These are phyloP conservation scores for Vulpes vulpes DNA, from an alignment of 2,113 vertebrate species.

Conservation along the genomic window DNA sequence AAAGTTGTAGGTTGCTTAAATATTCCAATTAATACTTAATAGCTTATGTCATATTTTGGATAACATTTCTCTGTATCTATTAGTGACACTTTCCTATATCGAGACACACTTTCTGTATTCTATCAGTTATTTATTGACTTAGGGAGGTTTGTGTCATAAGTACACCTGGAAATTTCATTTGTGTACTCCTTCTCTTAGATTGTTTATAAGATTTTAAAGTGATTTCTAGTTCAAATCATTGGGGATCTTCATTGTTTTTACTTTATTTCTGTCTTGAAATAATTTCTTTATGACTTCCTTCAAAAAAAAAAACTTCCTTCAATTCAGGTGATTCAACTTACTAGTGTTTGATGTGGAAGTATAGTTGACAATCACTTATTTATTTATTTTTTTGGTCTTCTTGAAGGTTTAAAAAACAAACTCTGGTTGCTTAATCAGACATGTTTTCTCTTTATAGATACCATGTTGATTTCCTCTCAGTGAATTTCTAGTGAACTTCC, in stretches of 20 bases:
- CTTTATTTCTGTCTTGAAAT: conserved; percentile 57
- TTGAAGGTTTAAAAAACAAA: not conserved
- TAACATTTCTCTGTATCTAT: not conserved
- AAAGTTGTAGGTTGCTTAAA: not conserved
- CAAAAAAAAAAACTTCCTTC: not conserved
- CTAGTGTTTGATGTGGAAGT: conserved; percentile 46
- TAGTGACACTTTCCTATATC: not conserved
- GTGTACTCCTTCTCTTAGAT: not conserved
- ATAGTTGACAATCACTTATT: not conserved
- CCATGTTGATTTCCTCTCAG: not conserved
- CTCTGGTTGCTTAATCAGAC: not conserved
- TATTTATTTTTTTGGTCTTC: not conserved
- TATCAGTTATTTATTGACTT: conserved; percentile 11
- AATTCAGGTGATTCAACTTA: not conserved
- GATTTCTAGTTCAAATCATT: conserved; percentile 2
- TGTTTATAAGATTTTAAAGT: conserved; percentile 25
- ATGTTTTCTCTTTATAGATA: conserved; percentile 20
- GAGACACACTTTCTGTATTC: not conserved
- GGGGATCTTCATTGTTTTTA: not conserved
- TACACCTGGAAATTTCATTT: conserved; percentile 4
- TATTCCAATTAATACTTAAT: not conserved
- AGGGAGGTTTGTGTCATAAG: not conserved
- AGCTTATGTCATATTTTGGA: not conserved
- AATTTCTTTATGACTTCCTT: conserved; percentile 43
- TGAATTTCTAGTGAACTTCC: not conserved